Base-by-base conservation (phyloP, 2,888 invertebrate species). In the Bellardia pandia region DNA sequence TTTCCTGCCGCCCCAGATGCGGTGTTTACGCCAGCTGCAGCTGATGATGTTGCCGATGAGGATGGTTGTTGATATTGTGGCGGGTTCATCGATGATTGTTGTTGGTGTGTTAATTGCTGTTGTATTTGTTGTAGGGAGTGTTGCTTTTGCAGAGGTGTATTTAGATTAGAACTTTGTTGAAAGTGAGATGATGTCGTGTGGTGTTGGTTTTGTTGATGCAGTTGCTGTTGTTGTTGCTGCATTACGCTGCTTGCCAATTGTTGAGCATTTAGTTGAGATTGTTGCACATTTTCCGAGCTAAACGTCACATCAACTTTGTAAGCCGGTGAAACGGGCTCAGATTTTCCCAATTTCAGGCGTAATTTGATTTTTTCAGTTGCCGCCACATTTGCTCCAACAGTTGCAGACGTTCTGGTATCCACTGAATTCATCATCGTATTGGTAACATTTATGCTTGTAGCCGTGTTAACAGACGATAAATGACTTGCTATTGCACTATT, bases 281-380 rank as follows among this genome's bases (percentile, higher is more conserved):
- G 88, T 45, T 40, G 86, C 9, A 69, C n/a, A 75, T 56, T 87
- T 64, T 87, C 87, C 16, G 77, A 74, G n/a, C 96, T 95, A 92
- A 96, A 97, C 89, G 96, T 42, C 96, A 96, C 96, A 91, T 97
- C 97, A 37, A 97, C 96, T 93, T 97, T 97, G 92, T 97, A 97
- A 0, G 97, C 96, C 0, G 96, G 95, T 89, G 96, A 96, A 0
- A 96, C 95, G 0, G 97, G 97, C 92, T 97, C 97, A 66, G 96
- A 96, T 92, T 97, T 97, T 90, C 97, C 98, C 86, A 98, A 93
- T 91, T 98, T 98, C 53, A 98, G 94, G 88, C 97, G 94, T 74
- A 98, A 93, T 92, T 97, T 98, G 86, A 98, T 96, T 91, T 97
- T 97, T 91, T 98, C 97, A 88, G 91, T 92, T 1, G 89, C 72